A percentile compares a stretch with the other conserved stretches of the same genome.
These are phyloP conservation scores for Napeogenes inachia DNA, from an alignment of 2,888 invertebrate species.

Conservation along the genomic window DNA sequence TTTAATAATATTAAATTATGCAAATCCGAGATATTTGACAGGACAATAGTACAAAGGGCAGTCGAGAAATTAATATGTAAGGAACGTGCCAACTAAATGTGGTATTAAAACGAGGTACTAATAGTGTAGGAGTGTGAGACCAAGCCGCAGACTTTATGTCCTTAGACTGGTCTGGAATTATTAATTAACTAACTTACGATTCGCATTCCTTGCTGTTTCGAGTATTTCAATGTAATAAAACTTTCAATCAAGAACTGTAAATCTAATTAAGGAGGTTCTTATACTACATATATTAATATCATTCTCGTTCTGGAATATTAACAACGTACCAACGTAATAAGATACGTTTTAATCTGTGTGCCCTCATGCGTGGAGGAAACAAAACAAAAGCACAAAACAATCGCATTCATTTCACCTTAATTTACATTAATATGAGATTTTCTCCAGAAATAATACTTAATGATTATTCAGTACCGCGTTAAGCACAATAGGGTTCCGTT, in stretches of 20 bases:
- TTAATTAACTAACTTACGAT: constrained; percentile 72
- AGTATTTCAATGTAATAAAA: constrained; percentile 41
- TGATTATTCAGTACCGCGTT: constrained; percentile 60
- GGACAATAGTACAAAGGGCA: constrained; percentile 30
- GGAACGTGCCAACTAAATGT: constrained; percentile 60
- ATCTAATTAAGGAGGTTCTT: no score
- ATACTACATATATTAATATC: no score
- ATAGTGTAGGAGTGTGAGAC: constrained; percentile 49
- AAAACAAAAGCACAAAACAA: constrained; percentile 51
- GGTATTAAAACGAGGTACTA: constrained; percentile 69
- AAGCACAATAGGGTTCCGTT: constrained; percentile 62
- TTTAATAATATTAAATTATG: constrained; percentile 1
- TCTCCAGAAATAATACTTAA: constrained; percentile 63
- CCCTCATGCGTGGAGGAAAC: constrained; percentile 26
- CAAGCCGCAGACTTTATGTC: constrained; percentile 69
- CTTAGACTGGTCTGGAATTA: constrained; percentile 72
- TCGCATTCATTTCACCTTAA: constrained; percentile 52
- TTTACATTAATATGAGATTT: constrained; percentile 73
- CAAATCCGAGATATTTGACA: constrained; percentile 11
- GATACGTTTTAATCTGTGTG: constrained; percentile 16
- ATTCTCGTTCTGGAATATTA: no score
- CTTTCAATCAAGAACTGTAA: no score
- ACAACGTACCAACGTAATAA: no score
- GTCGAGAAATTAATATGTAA: constrained; percentile 68
- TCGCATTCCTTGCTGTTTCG: constrained; percentile 59